Percentiles rank a stretch among this genome's conserved stretches.
These are phyloP conservation scores for Rhodinocichla rosea DNA, from an alignment of 2,113 vertebrate genomes.

Conservation along the genomic window DNA sequence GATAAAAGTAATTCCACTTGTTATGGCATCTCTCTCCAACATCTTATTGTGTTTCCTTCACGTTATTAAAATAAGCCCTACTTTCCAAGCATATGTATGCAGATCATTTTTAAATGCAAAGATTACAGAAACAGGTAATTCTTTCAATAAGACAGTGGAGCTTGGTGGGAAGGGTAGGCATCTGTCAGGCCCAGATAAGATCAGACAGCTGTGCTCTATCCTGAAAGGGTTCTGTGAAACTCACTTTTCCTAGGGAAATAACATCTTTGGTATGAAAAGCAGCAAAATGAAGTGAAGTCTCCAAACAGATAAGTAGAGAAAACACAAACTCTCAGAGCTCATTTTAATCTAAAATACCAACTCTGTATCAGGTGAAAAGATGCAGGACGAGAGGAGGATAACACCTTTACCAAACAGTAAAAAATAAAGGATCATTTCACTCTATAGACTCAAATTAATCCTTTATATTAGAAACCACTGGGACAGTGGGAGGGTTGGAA, in stretches of 20 bases:
- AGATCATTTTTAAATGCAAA: conserved; percentile 19
- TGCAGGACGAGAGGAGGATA: neutral
- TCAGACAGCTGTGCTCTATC: conserved; percentile 38
- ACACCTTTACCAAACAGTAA: neutral
- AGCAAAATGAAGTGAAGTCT: neutral
- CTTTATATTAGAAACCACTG: neutral
- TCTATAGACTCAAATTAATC: neutral
- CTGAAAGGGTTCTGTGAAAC: neutral
- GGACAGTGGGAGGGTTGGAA: neutral
- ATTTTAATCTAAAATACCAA: neutral
- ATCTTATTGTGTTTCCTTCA: neutral
- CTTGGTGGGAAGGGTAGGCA: neutral
- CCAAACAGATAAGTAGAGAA: neutral
- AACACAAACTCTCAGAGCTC: neutral
- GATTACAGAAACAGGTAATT: neutral
- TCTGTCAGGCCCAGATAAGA: conserved; percentile 49
- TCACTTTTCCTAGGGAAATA: conserved; percentile 16
- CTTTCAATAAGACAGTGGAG: neutral
- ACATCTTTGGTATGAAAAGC: conserved; percentile 8
- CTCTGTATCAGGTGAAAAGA: neutral
- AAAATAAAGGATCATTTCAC: neutral
- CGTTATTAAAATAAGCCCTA: conserved; percentile 27
- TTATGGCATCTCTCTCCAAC: neutral
- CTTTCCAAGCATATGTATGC: conserved; percentile 8
- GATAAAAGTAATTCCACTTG: neutral